A percentile compares a stretch with the other conserved stretches of the same genome.
Evolutionary conservation across 2,797 vertebrate genomes (phyloP).

Genomic region (Loriculus beryllinus): DNA sequence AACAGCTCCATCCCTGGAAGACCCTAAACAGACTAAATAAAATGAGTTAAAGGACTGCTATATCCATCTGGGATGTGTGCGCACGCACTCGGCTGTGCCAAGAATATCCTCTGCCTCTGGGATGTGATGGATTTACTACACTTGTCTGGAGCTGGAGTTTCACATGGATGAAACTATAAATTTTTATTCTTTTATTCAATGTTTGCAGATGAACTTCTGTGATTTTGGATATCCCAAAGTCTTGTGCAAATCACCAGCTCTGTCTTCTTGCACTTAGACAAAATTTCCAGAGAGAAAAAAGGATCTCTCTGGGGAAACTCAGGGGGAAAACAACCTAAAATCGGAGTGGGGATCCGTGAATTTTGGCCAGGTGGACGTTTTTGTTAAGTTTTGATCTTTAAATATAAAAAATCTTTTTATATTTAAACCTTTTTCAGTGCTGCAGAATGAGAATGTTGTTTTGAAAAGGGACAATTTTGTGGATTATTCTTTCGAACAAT

Average conservation of each 20-base stretch:
- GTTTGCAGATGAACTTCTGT: not conserved
- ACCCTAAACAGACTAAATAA: not conserved
- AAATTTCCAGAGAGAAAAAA: not conserved
- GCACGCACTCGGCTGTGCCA: not conserved
- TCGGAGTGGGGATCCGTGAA: accelerated
- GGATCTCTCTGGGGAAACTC: not conserved
- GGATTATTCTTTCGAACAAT: not conserved
- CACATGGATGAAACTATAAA: not conserved
- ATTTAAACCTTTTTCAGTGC: not conserved
- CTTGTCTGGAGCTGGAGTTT: not conserved
- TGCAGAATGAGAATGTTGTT: not conserved
- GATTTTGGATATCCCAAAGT: not conserved
- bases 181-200: too few relatives aligned
- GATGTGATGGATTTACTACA: not conserved
- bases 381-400: not conserved
- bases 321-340: not conserved
- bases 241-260: not conserved
- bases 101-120: not conserved
- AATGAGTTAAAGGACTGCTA: not conserved
- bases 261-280: not conserved
- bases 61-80: not conserved
- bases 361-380: not conserved
- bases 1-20: not conserved
- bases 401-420: too few relatives aligned
- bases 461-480: not conserved